Base-by-base conservation (phyloP, 2,113 vertebrate species). In the Aegithalos caudatus region DNA sequence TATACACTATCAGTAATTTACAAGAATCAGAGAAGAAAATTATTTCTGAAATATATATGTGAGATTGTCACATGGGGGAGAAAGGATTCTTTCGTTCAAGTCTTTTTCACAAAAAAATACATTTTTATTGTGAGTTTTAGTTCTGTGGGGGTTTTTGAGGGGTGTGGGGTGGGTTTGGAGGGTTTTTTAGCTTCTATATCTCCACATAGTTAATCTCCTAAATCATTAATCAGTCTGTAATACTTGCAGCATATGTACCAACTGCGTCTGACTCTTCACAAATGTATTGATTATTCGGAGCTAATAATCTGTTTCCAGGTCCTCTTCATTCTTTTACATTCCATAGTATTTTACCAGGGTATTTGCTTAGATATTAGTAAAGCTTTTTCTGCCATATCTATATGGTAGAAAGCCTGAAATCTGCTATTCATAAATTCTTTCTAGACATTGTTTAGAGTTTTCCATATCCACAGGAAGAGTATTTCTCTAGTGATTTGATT, bases 61-160 rank as follows among this genome's bases (percentile, higher is more conserved):
- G 20, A 61, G 9, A 19, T 29, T 51, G 14, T 57, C 2, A 2
- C 4, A 24, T 7, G 20, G 3, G 5, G 9, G 7, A 38, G 5
- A 20, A 29, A 14, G 2, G 7, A 25, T 72, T 35, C 10, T 85
- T 92, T 64, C 24, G 23, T 45, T 66, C 27, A 40, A 38, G 11
- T 17, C 7, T 58, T 66, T 62, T 61, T 58, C 17, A 51, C 8
- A 38, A 28, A 33, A 40, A 40, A 28, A 10, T n/a, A 21, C 8
- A 27, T 33, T 45, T 72, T 62, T 27, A 15, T 47, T 53, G 8
- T 14, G 11, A 6, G 10, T 4, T 21, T 56, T 24, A 37, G 22
- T 4, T 27, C 7, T 12, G 11, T 33, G 12, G 17, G 16, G 58
- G 22, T 10, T 53, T 31, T 53, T 11, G 8, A n/a, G n/a, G n/a